These are phyloP conservation scores for Boloria selene DNA, from an alignment of 2,888 invertebrate species.

Conservation along the genomic window DNA sequence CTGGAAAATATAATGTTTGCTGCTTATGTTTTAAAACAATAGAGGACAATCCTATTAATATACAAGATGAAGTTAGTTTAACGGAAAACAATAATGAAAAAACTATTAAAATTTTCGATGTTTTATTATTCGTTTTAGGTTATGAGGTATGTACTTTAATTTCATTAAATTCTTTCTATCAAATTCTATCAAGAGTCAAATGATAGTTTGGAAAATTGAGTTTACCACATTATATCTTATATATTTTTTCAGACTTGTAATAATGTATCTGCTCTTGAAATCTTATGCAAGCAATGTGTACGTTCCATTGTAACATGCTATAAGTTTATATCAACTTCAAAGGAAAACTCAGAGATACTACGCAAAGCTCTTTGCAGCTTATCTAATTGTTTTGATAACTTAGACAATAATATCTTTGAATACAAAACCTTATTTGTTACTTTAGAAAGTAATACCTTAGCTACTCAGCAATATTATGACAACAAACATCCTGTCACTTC, in stretches of 20 bases:
- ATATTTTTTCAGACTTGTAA: constrained; percentile 57
- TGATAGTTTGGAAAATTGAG: no score
- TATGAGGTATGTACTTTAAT: constrained; percentile 51
- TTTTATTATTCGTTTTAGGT: constrained; percentile 54
- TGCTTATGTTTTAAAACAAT: constrained; percentile 57
- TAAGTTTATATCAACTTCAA: constrained; percentile 52
- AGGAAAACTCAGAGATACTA: constrained; percentile 50
- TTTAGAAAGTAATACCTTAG: constrained; percentile 50
- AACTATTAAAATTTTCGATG: constrained; percentile 50
- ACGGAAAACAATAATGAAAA: constrained; percentile 45
- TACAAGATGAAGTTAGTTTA: constrained; percentile 55
- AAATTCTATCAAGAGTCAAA: no score
- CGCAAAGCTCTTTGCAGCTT: constrained; percentile 50
- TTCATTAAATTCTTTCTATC: not conserved
- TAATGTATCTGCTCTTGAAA: constrained; percentile 50
- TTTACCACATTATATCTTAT: no score
- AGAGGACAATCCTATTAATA: constrained; percentile 43
- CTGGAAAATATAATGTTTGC: constrained; percentile 55
- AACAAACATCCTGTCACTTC: constrained; percentile 40
- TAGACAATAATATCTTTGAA: constrained; percentile 38
- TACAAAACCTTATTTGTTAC: constrained; percentile 56
- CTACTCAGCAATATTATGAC: constrained; percentile 56
- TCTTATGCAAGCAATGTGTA: constrained; percentile 56
- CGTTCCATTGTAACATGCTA: constrained; percentile 53
- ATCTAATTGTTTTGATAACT: constrained; percentile 47